Conservation (phyloP, 2,797 vertebrate genomes). For the Lateolabrax maculatus region DNA sequence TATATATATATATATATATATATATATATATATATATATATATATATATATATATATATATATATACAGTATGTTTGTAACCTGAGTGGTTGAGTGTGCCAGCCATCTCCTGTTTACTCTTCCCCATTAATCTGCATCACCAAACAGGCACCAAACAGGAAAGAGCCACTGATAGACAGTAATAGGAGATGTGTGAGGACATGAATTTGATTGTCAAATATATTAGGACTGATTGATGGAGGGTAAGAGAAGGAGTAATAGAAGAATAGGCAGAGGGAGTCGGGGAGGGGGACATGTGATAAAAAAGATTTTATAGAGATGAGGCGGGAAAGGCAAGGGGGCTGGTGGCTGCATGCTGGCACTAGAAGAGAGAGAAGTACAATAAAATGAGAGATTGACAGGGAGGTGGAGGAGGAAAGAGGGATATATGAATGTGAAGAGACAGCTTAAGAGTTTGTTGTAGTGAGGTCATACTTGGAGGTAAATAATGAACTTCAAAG, state of each 20-base stretch:
- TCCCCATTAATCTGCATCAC: conserved; percentile 55
- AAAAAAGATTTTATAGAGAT: conserved; percentile 45
- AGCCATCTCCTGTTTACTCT: conserved; percentile 36
- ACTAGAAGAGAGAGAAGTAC: conserved; percentile 27
- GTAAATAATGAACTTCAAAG: conserved; percentile 27
- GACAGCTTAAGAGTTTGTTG: conserved; percentile 42
- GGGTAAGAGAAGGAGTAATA: conserved; percentile 36
- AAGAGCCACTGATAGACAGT: conserved; percentile 33
- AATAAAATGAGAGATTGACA: conserved; percentile 42
- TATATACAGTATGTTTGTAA: too few species aligned
- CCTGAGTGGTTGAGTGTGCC: conserved; percentile 32
- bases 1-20: too few species aligned
- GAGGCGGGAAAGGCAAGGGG: conserved; percentile 25
- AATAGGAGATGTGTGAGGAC: conserved; percentile 40
- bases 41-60: too few species aligned
- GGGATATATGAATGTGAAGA: conserved; percentile 25
- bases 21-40: too few species aligned
- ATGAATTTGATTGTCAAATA: conserved; percentile 38
- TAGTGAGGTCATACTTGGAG: conserved; percentile 76
- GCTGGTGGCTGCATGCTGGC: conserved; percentile 40
- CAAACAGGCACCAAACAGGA: conserved; percentile 40
- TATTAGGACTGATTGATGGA: conserved; percentile 26
- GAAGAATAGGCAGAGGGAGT: conserved; percentile 27
- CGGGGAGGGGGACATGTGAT: conserved; percentile 9
- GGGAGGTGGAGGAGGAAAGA: conserved; percentile 25